These are phyloP conservation scores for Nomada fabriciana DNA, from an alignment of 2,888 invertebrate species.

Conservation along the genomic window DNA sequence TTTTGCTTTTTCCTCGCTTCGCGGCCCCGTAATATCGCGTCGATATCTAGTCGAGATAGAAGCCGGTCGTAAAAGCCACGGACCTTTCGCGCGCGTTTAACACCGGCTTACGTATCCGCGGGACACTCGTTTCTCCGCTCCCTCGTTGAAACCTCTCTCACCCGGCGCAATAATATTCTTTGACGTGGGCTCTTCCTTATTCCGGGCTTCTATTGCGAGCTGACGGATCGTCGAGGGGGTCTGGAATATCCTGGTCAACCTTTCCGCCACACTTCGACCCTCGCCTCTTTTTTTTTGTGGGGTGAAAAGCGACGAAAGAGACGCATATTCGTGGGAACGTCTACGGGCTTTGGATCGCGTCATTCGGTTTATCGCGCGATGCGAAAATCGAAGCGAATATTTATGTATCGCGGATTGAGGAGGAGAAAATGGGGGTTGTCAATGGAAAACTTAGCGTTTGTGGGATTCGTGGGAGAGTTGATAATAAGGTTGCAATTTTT, in stretches of 20 bases:
- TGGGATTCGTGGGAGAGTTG: too few species aligned
- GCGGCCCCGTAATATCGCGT: not conserved
- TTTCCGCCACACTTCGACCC: not conserved
- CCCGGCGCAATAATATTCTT: constrained; percentile 35
- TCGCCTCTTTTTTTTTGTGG: not conserved
- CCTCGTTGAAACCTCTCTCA: constrained; percentile 6
- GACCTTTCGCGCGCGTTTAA: constrained; percentile 13
- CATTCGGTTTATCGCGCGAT: constrained; percentile 11
- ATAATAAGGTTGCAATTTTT: too few species aligned
- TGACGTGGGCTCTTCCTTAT: constrained; percentile 18
- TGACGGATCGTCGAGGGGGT: constrained; percentile 20
- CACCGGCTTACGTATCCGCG: constrained; percentile 16
- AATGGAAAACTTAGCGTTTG: too few species aligned
- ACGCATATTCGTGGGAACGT: constrained; percentile 20
- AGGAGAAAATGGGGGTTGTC: too few species aligned
- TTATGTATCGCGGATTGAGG: too few species aligned
- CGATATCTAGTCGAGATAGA: constrained; percentile 12
- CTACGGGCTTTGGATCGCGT: not conserved
- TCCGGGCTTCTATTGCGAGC: constrained; percentile 3
- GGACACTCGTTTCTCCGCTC: constrained; percentile 10
- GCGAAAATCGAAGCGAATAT: too few species aligned
- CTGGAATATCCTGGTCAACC: constrained; percentile 24
- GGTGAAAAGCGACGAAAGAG: constrained; percentile 9
- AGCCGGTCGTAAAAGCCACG: constrained; percentile 8
- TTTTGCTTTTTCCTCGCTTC: not conserved